These are phyloP conservation scores for Tricholaema leucomelas DNA, from an alignment of 2,113 vertebrate genomes.

Conservation along the genomic window DNA sequence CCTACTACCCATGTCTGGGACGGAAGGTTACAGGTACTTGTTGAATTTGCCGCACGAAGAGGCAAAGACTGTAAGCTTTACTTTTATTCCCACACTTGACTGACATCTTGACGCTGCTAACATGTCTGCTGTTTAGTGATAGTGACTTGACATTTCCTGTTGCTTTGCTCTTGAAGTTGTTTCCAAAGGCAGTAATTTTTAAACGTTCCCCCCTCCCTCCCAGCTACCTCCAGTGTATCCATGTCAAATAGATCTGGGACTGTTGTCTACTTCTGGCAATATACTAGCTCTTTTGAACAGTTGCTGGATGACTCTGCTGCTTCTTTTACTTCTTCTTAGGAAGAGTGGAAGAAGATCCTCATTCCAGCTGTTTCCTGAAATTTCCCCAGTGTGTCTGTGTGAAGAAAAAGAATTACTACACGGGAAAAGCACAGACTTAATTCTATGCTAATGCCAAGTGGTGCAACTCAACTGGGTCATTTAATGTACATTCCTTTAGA, in stretches of 20 bases:
- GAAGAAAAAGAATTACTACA: not conserved
- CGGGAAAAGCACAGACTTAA: not conserved
- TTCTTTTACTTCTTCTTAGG: not conserved
- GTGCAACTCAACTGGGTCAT: not conserved
- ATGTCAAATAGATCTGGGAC: not conserved
- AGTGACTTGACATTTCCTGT: conserved; percentile 33
- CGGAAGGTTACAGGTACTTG: not conserved
- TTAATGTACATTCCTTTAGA: not conserved
- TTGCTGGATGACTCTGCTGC: conserved; percentile 4
- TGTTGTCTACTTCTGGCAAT: not conserved
- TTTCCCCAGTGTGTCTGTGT: not conserved
- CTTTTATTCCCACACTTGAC: not conserved
- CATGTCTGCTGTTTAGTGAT: conserved; percentile 6
- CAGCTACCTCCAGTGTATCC: not conserved
- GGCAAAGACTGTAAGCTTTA: not conserved
- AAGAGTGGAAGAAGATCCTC: not conserved
- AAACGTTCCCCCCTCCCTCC: not conserved
- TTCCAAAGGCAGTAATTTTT: not conserved
- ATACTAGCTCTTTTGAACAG: not conserved
- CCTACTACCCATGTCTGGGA: not conserved
- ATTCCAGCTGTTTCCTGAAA: conserved; percentile 38
- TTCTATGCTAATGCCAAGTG: not conserved
- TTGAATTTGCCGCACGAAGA: not conserved
- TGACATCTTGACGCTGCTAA: not conserved
- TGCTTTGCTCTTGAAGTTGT: not conserved